Conservation (phyloP, 1,140 invertebrate species). For the Drosophila sulfurigaster region DNA sequence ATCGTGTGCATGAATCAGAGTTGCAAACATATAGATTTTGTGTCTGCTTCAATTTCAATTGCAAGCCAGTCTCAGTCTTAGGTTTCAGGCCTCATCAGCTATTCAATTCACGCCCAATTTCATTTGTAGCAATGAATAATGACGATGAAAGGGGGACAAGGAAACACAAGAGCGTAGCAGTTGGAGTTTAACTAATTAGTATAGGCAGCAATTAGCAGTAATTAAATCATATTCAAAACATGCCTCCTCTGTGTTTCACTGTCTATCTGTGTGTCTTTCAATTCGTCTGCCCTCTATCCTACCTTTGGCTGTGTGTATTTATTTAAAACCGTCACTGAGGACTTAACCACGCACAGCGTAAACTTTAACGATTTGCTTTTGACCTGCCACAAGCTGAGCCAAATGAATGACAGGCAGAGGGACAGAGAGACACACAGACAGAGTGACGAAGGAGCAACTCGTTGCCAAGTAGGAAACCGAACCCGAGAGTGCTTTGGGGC, state of each 20-base stretch:
- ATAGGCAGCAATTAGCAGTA: constrained; percentile 67
- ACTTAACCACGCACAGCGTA: constrained; percentile 68
- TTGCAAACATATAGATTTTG: neutral
- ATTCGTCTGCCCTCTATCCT: neutral
- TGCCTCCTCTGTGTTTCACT: constrained; percentile 12
- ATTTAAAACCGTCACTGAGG: constrained; percentile 59
- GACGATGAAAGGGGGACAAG: neutral
- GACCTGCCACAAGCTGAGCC: constrained; percentile 66
- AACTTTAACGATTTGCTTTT: constrained; percentile 76
- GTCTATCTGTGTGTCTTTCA: constrained; percentile 2
- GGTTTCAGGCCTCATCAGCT: constrained; percentile 26
- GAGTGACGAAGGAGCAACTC: constrained; percentile 29
- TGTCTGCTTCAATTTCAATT: neutral
- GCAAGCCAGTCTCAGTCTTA: neutral
- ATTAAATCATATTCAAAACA: constrained; percentile 79
- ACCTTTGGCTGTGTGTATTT: constrained; percentile 45
- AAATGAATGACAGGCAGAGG: constrained; percentile 60
- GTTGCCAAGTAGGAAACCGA: constrained; percentile 17
- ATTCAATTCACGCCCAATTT: constrained; percentile 52
- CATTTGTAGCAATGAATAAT: constrained; percentile 28
- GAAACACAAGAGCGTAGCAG: neutral
- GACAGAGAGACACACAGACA: constrained; percentile 6
- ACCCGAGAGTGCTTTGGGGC: constrained; percentile 25
- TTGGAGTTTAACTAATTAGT: constrained; percentile 65
- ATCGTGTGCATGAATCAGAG: constrained; percentile 8